These are phyloP conservation scores for Hoplostethus atlanticus DNA, from an alignment of 2,797 vertebrate genomes.

Conservation along the genomic window DNA sequence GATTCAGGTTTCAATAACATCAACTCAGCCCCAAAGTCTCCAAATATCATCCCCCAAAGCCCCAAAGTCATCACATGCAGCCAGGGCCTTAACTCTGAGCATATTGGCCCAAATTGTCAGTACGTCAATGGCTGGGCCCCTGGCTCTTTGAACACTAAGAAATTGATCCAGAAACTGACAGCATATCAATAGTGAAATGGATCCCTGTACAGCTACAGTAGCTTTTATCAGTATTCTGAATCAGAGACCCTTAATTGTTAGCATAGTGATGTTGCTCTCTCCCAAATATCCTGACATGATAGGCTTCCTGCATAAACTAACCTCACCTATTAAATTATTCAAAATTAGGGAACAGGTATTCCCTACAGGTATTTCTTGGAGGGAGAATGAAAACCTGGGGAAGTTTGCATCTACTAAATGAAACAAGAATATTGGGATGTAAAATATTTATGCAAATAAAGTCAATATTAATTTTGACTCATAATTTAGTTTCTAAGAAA, in stretches of 20 bases:
- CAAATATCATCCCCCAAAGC: conserved; percentile 60
- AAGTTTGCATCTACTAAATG: conserved; percentile 24
- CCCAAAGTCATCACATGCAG: conserved; percentile 66
- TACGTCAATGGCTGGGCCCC: conserved; percentile 25
- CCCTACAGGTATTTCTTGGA: conserved; percentile 35
- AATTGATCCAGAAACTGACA: conserved; percentile 50
- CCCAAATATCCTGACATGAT: conserved; percentile 28
- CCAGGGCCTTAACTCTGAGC: conserved; percentile 42
- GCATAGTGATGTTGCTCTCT: conserved; percentile 32
- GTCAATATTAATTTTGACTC: conserved; percentile 72
- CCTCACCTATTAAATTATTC: conserved; percentile 41
- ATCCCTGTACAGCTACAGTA: conserved; percentile 21
- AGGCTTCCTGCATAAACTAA: conserved; percentile 32
- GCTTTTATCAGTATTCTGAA: conserved; percentile 34
- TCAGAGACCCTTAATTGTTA: conserved; percentile 42
- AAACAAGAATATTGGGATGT: conserved; percentile 55
- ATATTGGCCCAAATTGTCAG: conserved; percentile 55
- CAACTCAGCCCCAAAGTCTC: conserved; percentile 50
- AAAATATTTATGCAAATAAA: conserved; percentile 67
- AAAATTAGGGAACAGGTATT: conserved; percentile 34
- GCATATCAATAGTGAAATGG: conserved; percentile 21
- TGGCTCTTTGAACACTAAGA: conserved; percentile 44
- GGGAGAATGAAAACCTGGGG: conserved; percentile 14
- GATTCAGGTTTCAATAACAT: conserved; percentile 63
- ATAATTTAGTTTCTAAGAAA: conserved; percentile 61